A percentile compares a stretch with the other conserved stretches of the same genome.
These are phyloP conservation scores for Thereva nobilitata DNA, from an alignment of 2,888 invertebrate species.

Conservation along the genomic window DNA sequence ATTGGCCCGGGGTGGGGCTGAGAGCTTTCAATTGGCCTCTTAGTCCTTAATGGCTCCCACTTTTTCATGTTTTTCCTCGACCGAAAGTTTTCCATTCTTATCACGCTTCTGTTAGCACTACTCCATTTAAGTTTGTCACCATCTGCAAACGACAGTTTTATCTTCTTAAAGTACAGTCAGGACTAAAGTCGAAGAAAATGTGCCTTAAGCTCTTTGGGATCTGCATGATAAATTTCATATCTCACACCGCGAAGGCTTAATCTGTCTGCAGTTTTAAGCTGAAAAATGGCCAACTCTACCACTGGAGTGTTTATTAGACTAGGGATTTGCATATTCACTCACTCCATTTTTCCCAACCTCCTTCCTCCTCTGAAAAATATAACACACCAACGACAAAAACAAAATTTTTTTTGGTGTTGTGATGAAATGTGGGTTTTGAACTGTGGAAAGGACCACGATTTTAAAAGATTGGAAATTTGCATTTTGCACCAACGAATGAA, in stretches of 20 bases:
- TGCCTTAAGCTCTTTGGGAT: slow-evolving; percentile 26
- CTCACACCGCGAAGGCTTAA: neutral
- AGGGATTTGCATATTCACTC: slow-evolving; percentile 11
- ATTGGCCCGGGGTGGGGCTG: neutral
- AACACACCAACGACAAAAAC: too few species aligned
- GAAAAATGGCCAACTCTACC: neutral
- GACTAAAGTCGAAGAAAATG: slow-evolving; percentile 21
- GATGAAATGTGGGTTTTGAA: too few species aligned
- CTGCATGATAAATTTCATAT: slow-evolving; percentile 29
- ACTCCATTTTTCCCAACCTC: too few species aligned
- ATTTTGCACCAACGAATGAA: too few species aligned
- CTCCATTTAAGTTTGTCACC: slow-evolving; percentile 30
- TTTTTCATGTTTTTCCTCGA: slow-evolving; percentile 17
- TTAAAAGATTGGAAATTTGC: too few species aligned
- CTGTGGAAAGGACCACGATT: too few species aligned
- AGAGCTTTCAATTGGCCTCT: slow-evolving; percentile 28
- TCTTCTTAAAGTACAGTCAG: slow-evolving; percentile 30
- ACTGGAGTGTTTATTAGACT: slow-evolving; percentile 10
- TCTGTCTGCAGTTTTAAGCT: slow-evolving; percentile 17
- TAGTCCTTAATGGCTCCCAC: slow-evolving; percentile 4
- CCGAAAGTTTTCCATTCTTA: slow-evolving; percentile 26
- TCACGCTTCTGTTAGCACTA: slow-evolving; percentile 28
- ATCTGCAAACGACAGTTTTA: slow-evolving; percentile 32
- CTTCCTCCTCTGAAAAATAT: too few species aligned
- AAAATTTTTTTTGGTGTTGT: too few species aligned